Conservation (phyloP, 1,140 invertebrate species). For the Pantala flavescens region DNA sequence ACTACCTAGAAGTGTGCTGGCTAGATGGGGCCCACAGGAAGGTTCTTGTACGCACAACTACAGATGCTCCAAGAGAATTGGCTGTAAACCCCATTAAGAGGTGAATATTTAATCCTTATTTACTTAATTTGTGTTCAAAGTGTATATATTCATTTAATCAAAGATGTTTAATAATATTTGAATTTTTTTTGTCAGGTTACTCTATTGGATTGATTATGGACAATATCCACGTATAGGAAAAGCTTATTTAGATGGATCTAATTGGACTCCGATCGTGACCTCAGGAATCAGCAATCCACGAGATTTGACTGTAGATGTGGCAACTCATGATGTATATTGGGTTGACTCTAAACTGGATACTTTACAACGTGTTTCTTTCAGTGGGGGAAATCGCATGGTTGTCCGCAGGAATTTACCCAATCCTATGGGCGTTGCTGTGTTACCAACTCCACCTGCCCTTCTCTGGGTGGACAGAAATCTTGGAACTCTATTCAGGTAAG, state of each 20-base stretch:
- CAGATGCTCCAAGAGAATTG: slow-evolving; percentile 84
- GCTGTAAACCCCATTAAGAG: slow-evolving; percentile 94
- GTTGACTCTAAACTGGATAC: slow-evolving; percentile 87
- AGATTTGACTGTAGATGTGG: slow-evolving; percentile 88
- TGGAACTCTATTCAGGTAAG: slow-evolving; percentile 60
- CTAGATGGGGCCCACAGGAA: slow-evolving; percentile 85
- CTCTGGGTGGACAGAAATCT: slow-evolving; percentile 96
- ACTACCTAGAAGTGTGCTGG: slow-evolving; percentile 90
- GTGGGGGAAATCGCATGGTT: slow-evolving; percentile 61
- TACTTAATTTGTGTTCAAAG: neutral
- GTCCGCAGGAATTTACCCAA: slow-evolving; percentile 85
- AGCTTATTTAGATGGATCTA: slow-evolving; percentile 77
- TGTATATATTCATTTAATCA: neutral
- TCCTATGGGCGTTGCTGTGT: slow-evolving; percentile 86
- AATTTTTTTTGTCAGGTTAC: slow-evolving; percentile 35
- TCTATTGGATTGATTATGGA: slow-evolving; percentile 98
- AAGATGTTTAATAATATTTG: neutral
- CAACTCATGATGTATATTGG: slow-evolving; percentile 94
- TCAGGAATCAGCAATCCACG: slow-evolving; percentile 83
- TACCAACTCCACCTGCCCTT: slow-evolving; percentile 56
- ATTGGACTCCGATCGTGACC: slow-evolving; percentile 78
- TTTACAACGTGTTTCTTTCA: slow-evolving; percentile 79
- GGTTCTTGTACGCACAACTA: slow-evolving; percentile 83
- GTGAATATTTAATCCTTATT: slow-evolving; percentile 28
- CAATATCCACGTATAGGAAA: slow-evolving; percentile 92